These are phyloP conservation scores for Salvelinus fontinalis DNA, from an alignment of 2,113 vertebrate species.

Conservation along the genomic window DNA sequence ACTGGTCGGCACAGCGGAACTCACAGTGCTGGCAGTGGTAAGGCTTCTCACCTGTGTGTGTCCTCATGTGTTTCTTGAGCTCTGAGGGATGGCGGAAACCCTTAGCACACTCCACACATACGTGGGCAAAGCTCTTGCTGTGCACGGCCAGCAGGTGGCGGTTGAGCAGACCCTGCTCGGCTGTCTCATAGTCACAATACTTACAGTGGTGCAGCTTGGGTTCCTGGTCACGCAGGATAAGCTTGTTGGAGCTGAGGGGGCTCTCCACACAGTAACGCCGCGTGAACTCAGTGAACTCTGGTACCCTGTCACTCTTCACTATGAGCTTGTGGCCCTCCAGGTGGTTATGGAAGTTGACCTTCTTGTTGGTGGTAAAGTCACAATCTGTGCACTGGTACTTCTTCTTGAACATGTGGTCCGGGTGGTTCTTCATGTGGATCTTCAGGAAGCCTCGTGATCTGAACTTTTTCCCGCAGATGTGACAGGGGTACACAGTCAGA, in stretches of 20 bases:
- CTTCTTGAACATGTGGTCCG: constrained; percentile 86
- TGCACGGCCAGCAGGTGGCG: constrained; percentile 86
- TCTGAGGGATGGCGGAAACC: constrained; percentile 89
- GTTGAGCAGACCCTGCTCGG: constrained; percentile 87
- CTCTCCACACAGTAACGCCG: constrained; percentile 83
- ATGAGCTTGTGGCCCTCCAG: constrained; percentile 89
- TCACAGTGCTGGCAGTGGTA: constrained; percentile 87
- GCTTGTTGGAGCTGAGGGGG: constrained; percentile 82
- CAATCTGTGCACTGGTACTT: constrained; percentile 91
- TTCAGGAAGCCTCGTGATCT: constrained; percentile 90
- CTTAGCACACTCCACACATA: constrained; percentile 88
- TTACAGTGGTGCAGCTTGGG: constrained; percentile 86
- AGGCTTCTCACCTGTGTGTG: constrained; percentile 89
- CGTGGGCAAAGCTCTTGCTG: constrained; percentile 87
- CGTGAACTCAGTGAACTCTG: constrained; percentile 84
- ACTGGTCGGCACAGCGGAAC: constrained; percentile 87
- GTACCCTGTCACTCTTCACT: constrained; percentile 82
- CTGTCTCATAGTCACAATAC: constrained; percentile 89
- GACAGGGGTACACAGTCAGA: constrained; percentile 88
- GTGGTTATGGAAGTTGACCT: constrained; percentile 89
- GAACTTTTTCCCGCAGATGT: constrained; percentile 91
- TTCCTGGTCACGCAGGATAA: constrained; percentile 86
- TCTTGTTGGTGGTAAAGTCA: constrained; percentile 91
- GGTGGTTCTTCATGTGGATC: constrained; percentile 90
- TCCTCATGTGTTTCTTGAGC: constrained; percentile 91